Evolutionary conservation across 2,888 invertebrate genomes (phyloP), one percentile per base, ranked within the genome.

Genomic region (Chouioia cunea): DNA sequence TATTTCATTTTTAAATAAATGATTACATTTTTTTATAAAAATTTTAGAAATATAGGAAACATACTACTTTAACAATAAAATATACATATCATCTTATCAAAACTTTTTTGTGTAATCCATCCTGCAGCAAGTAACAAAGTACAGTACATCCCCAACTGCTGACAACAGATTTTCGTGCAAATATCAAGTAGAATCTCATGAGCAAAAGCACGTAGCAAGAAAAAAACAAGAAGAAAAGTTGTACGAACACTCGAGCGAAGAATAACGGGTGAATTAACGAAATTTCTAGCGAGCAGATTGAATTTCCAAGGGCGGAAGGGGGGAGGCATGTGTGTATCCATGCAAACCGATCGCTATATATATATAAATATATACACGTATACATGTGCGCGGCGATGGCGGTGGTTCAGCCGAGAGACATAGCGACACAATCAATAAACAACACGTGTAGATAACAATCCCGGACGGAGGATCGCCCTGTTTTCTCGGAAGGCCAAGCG

Each of bases 371-470:
- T 48, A 48, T 18, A 53, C 46, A 64, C 20, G 22, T 48, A 60
- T 16, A 16, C 20, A 48, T 4, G 20, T 12, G 3, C 4, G 57
- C 12, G 27, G 48, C 23, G 57, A 58, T 47, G 27, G 56, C 20
- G 23, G 44, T 23, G 15, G n/a, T n/a, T n/a, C 22, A 76, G 76
- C 76, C 76, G 79, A 80, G 83, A 36, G 36, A 36, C 36, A 82
- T 81, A 82, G 78, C 81, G 79, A 79, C 79, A 81, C 82, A 83
- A 84, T 84, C 84, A 81, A 84, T 84, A 83, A 82, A 84, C 83
- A 84, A 81, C 83, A 83, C 83, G 83, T 82, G 84, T 81, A 83
- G 83, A 84, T 84, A 82, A 84, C 83, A 82, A 83, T 84, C 82
- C 80, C 76, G 77, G 80, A 80, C 60, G 80, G 80, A 80, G 82